Conservation (phyloP, 2,113 vertebrate species). For the Upupa epops region DNA sequence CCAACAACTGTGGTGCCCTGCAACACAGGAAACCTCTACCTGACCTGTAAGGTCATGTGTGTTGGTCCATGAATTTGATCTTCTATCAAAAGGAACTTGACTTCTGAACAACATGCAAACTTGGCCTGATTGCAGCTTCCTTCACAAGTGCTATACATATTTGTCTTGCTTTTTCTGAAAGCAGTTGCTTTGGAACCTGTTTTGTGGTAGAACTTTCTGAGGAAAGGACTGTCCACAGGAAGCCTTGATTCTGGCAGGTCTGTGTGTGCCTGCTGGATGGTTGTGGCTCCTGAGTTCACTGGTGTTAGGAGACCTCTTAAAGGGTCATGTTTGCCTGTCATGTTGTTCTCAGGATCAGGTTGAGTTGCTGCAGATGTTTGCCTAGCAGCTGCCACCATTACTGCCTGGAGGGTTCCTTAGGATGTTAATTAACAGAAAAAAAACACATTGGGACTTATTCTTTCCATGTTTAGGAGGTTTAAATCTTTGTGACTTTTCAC, state of each 20-base stretch:
- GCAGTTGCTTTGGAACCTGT: background rate
- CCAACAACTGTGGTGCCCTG: background rate
- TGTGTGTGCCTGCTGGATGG: background rate
- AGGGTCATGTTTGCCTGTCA: background rate
- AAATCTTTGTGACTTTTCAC: background rate
- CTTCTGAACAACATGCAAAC: background rate
- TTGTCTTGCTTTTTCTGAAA: background rate
- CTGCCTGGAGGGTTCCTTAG: background rate
- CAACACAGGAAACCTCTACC: background rate
- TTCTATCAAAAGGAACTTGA: background rate
- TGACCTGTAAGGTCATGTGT: background rate
- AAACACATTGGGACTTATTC: background rate
- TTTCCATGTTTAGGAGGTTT: background rate
- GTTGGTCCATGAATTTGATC: background rate
- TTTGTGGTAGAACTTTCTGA: background rate
- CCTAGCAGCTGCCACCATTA: background rate
- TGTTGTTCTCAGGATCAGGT: background rate
- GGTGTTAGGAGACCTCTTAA: background rate
- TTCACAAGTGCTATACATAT: accelerated
- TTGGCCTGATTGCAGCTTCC: background rate
- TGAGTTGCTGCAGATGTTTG: background rate
- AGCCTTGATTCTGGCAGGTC: background rate
- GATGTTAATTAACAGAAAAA: background rate
- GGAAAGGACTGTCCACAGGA: background rate
- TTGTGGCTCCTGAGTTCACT: background rate